A percentile compares a stretch with the other conserved stretches of the same genome.
Evolutionary conservation across 2,113 vertebrate genomes (phyloP).

Genomic region (Lagenorhynchus albirostris): DNA sequence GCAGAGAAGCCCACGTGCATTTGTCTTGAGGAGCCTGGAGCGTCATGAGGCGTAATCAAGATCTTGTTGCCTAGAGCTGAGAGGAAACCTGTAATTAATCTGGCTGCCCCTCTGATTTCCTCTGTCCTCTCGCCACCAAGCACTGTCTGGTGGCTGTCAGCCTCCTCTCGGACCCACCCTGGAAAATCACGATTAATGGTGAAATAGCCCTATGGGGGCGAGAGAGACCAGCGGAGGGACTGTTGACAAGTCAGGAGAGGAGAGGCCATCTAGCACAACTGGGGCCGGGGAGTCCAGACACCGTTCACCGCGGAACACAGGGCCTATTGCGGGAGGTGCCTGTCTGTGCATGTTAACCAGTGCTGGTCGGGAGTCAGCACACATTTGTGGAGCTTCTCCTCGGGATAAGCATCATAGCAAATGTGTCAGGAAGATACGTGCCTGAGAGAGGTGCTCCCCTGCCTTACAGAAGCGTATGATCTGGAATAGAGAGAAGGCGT

Average conservation of each 20-base stretch:
- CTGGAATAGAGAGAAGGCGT: background rate
- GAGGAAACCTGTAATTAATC: slow-evolving; percentile 51
- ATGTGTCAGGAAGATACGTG: background rate
- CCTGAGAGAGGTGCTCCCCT: background rate
- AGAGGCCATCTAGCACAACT: background rate
- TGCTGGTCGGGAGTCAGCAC: background rate
- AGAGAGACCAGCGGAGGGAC: background rate
- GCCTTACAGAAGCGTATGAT: background rate
- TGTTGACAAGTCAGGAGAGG: background rate
- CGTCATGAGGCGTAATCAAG: slow-evolving; percentile 54
- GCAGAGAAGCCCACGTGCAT: background rate
- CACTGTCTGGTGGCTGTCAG: background rate
- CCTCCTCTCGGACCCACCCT: background rate
- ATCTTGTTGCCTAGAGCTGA: slow-evolving; percentile 39
- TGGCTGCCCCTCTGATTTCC: slow-evolving; percentile 32
- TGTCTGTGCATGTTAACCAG: background rate
- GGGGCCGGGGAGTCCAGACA: background rate
- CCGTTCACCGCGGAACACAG: fast-evolving
- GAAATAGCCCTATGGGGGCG: background rate
- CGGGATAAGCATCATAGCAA: background rate
- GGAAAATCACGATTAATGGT: slow-evolving; percentile 32
- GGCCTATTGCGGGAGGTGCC: background rate
- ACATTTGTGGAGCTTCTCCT: background rate
- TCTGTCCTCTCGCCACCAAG: background rate
- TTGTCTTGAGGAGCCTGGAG: slow-evolving; percentile 56